Evolutionary conservation across 2,797 vertebrate genomes (phyloP).

Genomic region (Rhinoraja longicauda): DNA sequence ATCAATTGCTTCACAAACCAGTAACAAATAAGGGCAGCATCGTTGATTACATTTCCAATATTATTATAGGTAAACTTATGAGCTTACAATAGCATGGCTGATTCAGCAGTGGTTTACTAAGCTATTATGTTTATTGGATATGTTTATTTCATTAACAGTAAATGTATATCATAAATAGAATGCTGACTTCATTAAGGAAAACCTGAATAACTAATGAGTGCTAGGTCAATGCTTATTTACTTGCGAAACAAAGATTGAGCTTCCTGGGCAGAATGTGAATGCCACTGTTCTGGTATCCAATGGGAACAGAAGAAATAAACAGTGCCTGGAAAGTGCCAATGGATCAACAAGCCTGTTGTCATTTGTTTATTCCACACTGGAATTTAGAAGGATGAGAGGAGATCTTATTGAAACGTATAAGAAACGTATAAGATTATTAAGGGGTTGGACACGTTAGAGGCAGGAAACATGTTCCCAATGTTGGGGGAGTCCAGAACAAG

Average conservation of each 20-base stretch:
- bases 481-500: too few relatives aligned
- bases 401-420: too few relatives aligned
- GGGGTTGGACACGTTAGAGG: too few relatives aligned
- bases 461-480: too few relatives aligned
- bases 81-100: conserved; percentile 29
- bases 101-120: conserved; percentile 28
- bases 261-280: neutral
- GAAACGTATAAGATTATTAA: too few relatives aligned
- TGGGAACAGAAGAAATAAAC: neutral
- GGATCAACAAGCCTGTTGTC: neutral
- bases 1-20: conserved; percentile 24
- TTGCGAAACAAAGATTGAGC: conserved; percentile 11
- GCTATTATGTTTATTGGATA: conserved; percentile 30
- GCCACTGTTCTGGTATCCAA: neutral
- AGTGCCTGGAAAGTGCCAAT: neutral
- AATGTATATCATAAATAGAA: conserved; percentile 27
- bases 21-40: conserved; percentile 15
- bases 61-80: conserved; percentile 31
- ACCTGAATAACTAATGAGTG: conserved; percentile 32
- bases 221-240: neutral
- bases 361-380: neutral
- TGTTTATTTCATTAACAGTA: conserved; percentile 27
- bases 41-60: conserved; percentile 36
- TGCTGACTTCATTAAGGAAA: conserved; percentile 26
- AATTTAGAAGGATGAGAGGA: too few relatives aligned